Base-by-base conservation (phyloP, 2,797 vertebrate genomes). In the Pteropus rufus region DNA sequence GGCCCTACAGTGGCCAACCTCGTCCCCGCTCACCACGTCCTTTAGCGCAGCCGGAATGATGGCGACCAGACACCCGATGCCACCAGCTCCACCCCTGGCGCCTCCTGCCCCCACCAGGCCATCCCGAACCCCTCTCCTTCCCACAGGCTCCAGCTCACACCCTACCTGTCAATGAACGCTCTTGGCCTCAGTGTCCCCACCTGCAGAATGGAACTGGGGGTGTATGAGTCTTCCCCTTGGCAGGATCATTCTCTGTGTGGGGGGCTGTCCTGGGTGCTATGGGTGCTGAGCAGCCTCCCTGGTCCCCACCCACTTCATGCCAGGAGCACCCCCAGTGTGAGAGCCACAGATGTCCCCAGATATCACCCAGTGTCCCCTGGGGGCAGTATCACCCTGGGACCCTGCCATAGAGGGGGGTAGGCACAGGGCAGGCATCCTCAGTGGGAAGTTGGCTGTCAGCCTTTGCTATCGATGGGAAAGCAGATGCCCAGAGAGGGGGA, bases 11-110 rank as follows among this genome's bases (percentile, higher is more conserved):
- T 2, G 8, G 56, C 89, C 36, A 8, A 6, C 34, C 18, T 62
- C 16, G 44, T 4, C 21, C 44, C 54, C 0, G 2, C 21, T 26
- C 4, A 26, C 14, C 16, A 7, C 8, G 10, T 10, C 60, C 36
- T 29, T 34, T n/a, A 0, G 8, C n/a, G 6, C 10, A 0, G 10
- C 21, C 1, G 19, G 39, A 46, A 12, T 46, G 23, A 46, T 12
- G 64, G 67, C 39, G 31, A n/a, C 12, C 49, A 5, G 49, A 5
- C 41, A 5, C 34, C 70, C 39, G n/a, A n/a, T 15, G 60, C 70
- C 11, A 1, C 44, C 26, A 49, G 77, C 52, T 41, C 58, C 44
- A 18, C 36, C 36, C 46, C 36, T 16, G 19, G 18, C 1, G 49
- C 49, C 46, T 56, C 29, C 24, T 19, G 39, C 41, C 64, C 18